These are phyloP conservation scores for Lithodes maja DNA, from an alignment of 2,888 invertebrate species.

Conservation along the genomic window DNA sequence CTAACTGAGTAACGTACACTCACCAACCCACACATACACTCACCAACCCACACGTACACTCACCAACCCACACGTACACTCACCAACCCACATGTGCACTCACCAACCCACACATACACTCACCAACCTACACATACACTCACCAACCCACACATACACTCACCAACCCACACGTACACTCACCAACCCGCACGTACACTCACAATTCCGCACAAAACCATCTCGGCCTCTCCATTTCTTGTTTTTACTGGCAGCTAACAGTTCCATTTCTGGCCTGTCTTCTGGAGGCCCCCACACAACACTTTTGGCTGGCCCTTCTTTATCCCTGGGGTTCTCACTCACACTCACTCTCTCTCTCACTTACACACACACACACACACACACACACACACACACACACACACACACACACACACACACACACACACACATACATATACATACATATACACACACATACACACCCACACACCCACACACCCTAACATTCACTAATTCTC, in stretches of 20 bases:
- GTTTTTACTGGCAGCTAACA: constrained; percentile 42
- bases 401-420: not conserved
- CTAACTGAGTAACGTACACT: no score
- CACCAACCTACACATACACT: no score
- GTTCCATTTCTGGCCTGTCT: constrained; percentile 35
- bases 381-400: constrained; percentile 2
- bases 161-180: not conserved
- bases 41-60: not conserved
- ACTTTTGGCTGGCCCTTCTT: constrained; percentile 19
- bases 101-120: no score
- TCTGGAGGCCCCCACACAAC: constrained; percentile 26
- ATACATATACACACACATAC: not conserved
- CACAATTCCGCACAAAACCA: not conserved
- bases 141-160: no score
- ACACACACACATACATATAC: not conserved
- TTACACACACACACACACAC: not conserved
- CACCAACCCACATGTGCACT: no score
- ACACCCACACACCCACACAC: no score
- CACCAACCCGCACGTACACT: not conserved
- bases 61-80: not conserved
- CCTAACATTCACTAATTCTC: not conserved
- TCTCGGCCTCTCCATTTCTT: constrained; percentile 13
- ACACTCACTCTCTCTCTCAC: constrained; percentile 17
- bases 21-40: not conserved
- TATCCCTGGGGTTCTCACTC: not conserved